phyloP scores from a whole-genome alignment of 2,888 invertebrate species.

The Polylopha cassiicola region DNA sequence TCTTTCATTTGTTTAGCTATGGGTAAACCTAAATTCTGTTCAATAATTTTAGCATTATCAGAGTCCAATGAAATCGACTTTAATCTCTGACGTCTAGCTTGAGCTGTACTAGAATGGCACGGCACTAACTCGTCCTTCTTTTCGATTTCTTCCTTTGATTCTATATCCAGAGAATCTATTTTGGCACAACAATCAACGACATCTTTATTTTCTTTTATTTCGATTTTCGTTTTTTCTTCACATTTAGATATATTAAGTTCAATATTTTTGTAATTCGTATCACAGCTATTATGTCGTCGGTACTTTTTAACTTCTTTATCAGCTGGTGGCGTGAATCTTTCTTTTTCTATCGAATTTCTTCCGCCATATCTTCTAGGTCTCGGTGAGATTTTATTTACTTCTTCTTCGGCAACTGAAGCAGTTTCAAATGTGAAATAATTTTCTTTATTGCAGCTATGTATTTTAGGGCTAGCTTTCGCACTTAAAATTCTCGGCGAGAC shows the following conservation, averaged over 20 bases:
- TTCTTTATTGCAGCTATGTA: slow-evolving; percentile 64
- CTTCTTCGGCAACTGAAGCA: slow-evolving; percentile 41
- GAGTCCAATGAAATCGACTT: slow-evolving; percentile 77
- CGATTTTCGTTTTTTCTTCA: slow-evolving; percentile 48
- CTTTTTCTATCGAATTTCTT: slow-evolving; percentile 64
- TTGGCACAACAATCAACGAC: slow-evolving; percentile 66
- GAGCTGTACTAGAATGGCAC: slow-evolving; percentile 49
- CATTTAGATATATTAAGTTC: slow-evolving; percentile 52
- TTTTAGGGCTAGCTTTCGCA: slow-evolving; percentile 62
- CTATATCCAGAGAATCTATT: slow-evolving; percentile 51
- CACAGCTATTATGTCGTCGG: slow-evolving; percentile 65
- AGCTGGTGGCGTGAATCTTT: slow-evolving; percentile 61
- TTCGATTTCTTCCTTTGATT: slow-evolving; percentile 41
- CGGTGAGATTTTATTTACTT: slow-evolving; percentile 40
- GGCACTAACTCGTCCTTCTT: slow-evolving; percentile 45
- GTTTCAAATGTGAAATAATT: slow-evolving; percentile 69
- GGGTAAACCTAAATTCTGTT: slow-evolving; percentile 74
- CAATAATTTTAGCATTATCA: slow-evolving; percentile 76
- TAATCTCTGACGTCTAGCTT: slow-evolving; percentile 67
- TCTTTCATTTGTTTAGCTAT: slow-evolving; percentile 74
- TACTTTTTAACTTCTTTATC: slow-evolving; percentile 64
- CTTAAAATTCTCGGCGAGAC: slow-evolving; percentile 55
- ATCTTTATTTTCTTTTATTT: slow-evolving; percentile 39
- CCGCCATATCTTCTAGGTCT: slow-evolving; percentile 61
- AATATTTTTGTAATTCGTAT: slow-evolving; percentile 61